These are phyloP conservation scores for Acrossocheilus wenchowensis DNA, from an alignment of 2,797 vertebrate species.

Conservation along the genomic window DNA sequence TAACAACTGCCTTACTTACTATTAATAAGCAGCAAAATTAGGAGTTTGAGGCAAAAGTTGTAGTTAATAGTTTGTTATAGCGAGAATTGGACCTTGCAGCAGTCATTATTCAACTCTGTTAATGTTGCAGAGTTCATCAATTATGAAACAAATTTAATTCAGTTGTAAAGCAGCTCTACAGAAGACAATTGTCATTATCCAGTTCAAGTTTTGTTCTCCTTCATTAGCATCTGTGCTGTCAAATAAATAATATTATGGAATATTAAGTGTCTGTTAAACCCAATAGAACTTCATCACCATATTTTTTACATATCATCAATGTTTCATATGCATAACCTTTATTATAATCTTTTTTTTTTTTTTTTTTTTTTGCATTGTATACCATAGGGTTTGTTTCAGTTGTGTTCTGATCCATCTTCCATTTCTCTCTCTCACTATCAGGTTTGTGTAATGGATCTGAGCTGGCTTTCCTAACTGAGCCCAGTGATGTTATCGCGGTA, in stretches of 20 bases:
- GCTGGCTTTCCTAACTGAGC: slow-evolving; percentile 77
- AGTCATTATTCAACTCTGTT: not conserved
- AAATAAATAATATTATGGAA: not conserved
- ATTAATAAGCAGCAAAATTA: too few species aligned
- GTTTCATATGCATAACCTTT: not conserved
- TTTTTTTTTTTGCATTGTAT: not conserved
- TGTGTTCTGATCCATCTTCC: slow-evolving; percentile 4
- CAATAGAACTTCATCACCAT: not conserved
- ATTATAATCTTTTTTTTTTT: not conserved
- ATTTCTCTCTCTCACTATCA: slow-evolving; percentile 55
- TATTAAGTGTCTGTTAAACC: not conserved
- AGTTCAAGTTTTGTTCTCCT: not conserved
- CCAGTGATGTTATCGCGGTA: slow-evolving; percentile 77
- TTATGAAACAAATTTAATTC: not conserved
- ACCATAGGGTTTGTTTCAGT: not conserved
- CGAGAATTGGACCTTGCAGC: too few species aligned
- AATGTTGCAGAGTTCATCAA: not conserved
- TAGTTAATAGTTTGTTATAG: too few species aligned
- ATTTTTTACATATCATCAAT: not conserved
- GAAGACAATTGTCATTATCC: not conserved
- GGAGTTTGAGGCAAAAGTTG: too few species aligned
- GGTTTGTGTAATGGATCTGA: slow-evolving; percentile 71
- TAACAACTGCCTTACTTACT: too few species aligned
- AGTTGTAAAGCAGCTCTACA: not conserved
- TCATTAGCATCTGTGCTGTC: not conserved